Evolutionary conservation across 2,113 vertebrate genomes (phyloP), one percentile per base, ranked within the genome.

Genomic region (Dasyornis broadbenti): DNA sequence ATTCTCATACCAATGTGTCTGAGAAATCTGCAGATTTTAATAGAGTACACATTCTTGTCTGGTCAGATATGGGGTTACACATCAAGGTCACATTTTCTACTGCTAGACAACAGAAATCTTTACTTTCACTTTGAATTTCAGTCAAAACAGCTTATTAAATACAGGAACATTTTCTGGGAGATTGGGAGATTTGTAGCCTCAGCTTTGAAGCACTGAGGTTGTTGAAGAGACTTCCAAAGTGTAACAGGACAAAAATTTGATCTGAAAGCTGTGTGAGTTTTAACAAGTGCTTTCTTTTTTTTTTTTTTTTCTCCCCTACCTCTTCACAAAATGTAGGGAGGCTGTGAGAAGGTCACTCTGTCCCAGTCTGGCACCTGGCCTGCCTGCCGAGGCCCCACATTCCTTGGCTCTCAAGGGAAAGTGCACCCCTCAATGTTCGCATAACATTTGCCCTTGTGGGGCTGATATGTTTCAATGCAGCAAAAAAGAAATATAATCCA

Each of bases 121-220:
- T 89, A 65, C 54, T 95, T 96, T 91, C 28, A 15, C 59, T 88
- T 88, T 90, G 54, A 88, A 93, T 92, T 92, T 84, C 90, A 83
- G 79, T 88, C 78, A 88, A 95, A 96, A 92, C 42, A 82, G n/a
- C 52, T 86, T 95, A 87, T 82, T 92, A 91, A 95, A 95, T 35
- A 65, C 37, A 66, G 70, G 47, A 90, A 24, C 54, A 45, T 85
- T 94, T 90, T 89, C 81, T 79, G 44, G 44, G 83, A 96, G 90
- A 68, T 4, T 68, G 47, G 39, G 72, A 91, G 72, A 60, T 84
- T 86, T 89, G 31, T 65, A 94, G 72, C 56, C 47, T 70, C 52
- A 84, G 28, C 79, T 94, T 78, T 86, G 80, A 89, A 95, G 70
- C 20, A 0, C 60, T 84, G 89, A 64, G 35, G 35, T 81, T 89